Base-by-base conservation (phyloP, 1,140 invertebrate genomes). In the Heliothis virescens region DNA sequence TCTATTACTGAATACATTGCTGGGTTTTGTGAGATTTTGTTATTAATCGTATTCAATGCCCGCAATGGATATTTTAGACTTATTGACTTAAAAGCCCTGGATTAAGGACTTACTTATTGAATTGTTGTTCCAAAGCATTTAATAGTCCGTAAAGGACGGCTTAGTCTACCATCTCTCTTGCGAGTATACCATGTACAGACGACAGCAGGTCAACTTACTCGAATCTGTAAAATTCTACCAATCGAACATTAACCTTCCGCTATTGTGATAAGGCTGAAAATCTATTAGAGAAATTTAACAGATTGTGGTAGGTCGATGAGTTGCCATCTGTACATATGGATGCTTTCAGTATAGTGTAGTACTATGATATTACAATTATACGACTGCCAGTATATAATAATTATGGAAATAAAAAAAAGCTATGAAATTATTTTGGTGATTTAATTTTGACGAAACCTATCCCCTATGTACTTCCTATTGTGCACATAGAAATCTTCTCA, bases 91-190 rank as follows among this genome's bases (percentile, higher is more conserved):
- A 2, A 29, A 53, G 52, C 57, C 72, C 16, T 74, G 41, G 53
- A 60, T 74, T 74, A 41, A 60, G 34, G 59, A 63, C n/a, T 50
- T 21, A 48, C 41, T 62, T 81, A 69, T 65, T 73, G 63, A 65
- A 77, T 71, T 81, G 84, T 84, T 87, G 85, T 88, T 88, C 83
- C 86, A 86, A 87, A 89, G 87, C 89, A 90, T 89, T 90, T 90
- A 89, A 69, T 60, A 48, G 15, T 82, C 34, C 69, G 75, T 69
- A 69, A 13, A 47, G 75, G 57, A 34, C 48, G 60, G 16, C 34
- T 50, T 11, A 21, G 63, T 69, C 62, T n/a, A 59, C 47, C 48
- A 48, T 79, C 63, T 81, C 77, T 83, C 53, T 63, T 77, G 59
- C 65, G 57, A 65, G 15, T 26, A 48, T 59, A 48, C 18, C 57